A percentile compares a stretch with the other conserved stretches of the same genome.
These are phyloP conservation scores for Acrobasis consociella DNA, from an alignment of 2,888 invertebrate genomes.

Conservation along the genomic window DNA sequence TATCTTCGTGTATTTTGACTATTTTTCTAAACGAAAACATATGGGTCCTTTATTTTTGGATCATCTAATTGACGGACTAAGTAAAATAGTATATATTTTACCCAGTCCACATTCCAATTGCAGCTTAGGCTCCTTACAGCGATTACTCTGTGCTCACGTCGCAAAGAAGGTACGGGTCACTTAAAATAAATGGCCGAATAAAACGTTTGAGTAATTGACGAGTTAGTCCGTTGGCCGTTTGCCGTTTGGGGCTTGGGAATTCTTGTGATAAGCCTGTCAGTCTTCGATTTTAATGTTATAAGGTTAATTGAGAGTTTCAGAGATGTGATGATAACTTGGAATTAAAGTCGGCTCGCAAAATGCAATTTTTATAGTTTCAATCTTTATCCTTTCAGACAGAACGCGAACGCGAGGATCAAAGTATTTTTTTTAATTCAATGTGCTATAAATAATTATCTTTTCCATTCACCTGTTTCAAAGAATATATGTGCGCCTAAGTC, in stretches of 20 bases:
- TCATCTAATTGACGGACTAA: too few species aligned
- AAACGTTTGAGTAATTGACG: constrained; percentile 21
- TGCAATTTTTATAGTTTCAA: background rate
- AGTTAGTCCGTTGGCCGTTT: background rate
- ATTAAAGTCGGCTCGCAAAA: background rate
- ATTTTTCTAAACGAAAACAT: too few species aligned
- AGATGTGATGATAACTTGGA: constrained; percentile 6
- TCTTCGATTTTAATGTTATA: constrained; percentile 7
- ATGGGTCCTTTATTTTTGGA: too few species aligned
- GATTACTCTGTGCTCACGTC: background rate
- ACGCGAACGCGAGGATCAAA: background rate
- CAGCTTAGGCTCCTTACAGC: background rate
- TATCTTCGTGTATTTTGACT: too few species aligned
- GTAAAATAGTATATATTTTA: too few species aligned
- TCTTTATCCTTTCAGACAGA: background rate
- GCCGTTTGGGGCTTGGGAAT: background rate
- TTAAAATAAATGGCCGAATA: constrained; percentile 23
- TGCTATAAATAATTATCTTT: too few species aligned
- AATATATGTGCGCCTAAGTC: too few species aligned
- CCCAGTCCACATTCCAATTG: too few species aligned
- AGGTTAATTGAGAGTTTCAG: constrained; percentile 11
- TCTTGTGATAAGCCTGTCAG: constrained; percentile 14
- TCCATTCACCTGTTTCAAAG: too few species aligned
- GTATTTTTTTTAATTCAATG: background rate
- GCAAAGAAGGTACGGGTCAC: constrained; percentile 11